A percentile compares a stretch with the other conserved stretches of the same genome.
Evolutionary conservation across 37 sponge, comb jelly and placozoan species (phyloP).

Genomic region (Cladorhizidae sp.): DNA sequence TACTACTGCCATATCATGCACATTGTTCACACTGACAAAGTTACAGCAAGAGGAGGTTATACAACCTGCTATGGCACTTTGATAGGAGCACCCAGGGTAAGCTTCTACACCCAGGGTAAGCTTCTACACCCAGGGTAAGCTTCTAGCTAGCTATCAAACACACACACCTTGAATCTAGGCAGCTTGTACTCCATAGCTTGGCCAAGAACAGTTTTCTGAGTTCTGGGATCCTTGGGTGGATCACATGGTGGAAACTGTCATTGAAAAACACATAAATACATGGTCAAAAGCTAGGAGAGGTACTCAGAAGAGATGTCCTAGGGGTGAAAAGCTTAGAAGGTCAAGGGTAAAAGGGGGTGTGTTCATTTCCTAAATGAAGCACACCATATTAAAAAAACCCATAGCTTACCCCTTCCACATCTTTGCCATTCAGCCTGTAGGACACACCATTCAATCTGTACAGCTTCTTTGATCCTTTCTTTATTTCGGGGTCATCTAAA

Average conservation of each 20-base stretch:
- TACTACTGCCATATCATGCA: not conserved
- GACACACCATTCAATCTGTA: conserved; percentile 65
- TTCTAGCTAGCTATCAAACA: not conserved
- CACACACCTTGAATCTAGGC: conserved; percentile 79
- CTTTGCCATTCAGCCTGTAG: conserved; percentile 73
- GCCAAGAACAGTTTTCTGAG: conserved; percentile 72
- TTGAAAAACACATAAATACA: conserved; percentile 1
- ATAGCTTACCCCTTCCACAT: conserved; percentile 66
- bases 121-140: too few relatives aligned
- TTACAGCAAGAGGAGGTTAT: too few relatives aligned
- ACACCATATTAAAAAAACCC: not conserved
- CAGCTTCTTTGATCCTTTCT: conserved; percentile 68
- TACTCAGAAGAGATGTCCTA: not conserved
- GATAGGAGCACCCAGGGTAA: too few relatives aligned
- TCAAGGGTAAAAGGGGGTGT: not conserved
- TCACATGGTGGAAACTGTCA: conserved; percentile 61
- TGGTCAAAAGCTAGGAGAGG: not conserved
- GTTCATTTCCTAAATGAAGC: conserved; percentile 44
- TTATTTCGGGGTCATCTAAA: conserved; percentile 79
- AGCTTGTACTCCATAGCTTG: conserved; percentile 30
- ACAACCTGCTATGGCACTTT: too few relatives aligned
- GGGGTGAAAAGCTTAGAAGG: conserved; percentile 15
- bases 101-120: too few relatives aligned
- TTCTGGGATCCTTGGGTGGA: conserved; percentile 62
- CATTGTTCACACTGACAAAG: too few relatives aligned